phyloP scores from a whole-genome alignment of 2,888 invertebrate genomes.

The Eristalis arbustorum region DNA sequence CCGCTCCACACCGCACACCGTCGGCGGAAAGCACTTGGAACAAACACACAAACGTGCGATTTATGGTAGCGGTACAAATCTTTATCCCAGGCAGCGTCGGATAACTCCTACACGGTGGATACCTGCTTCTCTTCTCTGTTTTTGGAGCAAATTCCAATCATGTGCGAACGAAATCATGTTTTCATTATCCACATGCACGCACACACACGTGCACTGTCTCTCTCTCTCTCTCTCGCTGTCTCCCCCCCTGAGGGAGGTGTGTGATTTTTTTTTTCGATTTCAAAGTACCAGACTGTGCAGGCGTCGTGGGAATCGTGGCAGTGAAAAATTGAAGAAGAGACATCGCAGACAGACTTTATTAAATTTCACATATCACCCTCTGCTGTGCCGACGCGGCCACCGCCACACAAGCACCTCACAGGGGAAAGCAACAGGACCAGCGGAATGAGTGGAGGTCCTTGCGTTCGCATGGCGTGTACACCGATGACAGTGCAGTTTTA shows the following conservation, averaged over 20 bases:
- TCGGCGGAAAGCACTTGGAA: background rate
- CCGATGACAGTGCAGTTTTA: conserved; percentile 53
- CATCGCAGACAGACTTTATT: conserved; percentile 39
- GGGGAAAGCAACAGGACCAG: background rate
- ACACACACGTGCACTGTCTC: conserved; percentile 25
- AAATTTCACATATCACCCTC: conserved; percentile 37
- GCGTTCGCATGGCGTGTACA: background rate
- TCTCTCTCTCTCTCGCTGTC: too few species aligned
- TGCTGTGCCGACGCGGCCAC: background rate
- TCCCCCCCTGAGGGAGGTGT: background rate
- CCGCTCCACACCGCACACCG: background rate
- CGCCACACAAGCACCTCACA: background rate
- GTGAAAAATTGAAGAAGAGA: background rate
- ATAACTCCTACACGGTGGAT: conserved; percentile 1
- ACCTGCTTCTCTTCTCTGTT: background rate
- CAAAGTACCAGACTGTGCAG: background rate
- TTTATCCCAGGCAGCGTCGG: conserved; percentile 16
- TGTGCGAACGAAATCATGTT: conserved; percentile 58
- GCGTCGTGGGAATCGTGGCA: background rate
- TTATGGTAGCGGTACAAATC: conserved; percentile 14
- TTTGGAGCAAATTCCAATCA: conserved; percentile 42
- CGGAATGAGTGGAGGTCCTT: background rate
- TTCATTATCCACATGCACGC: conserved; percentile 50
- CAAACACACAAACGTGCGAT: background rate
- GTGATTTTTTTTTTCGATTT: conserved; percentile 14